These are phyloP conservation scores for Pterostichus niger DNA, from an alignment of 2,888 invertebrate species.

Conservation along the genomic window DNA sequence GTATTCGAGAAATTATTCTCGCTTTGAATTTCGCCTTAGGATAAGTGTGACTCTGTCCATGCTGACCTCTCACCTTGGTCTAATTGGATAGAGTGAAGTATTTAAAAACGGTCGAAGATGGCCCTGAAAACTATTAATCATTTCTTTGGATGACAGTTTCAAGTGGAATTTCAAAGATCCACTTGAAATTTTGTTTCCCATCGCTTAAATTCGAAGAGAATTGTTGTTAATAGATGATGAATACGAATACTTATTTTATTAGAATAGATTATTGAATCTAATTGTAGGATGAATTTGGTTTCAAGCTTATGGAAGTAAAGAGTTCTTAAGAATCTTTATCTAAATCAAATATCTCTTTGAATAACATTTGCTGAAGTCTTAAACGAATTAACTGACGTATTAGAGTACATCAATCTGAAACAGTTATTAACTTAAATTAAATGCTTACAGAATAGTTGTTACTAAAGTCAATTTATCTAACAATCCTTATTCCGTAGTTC, in stretches of 20 bases:
- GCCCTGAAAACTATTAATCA: conserved; percentile 43
- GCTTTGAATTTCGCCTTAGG: not conserved
- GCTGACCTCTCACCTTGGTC: conserved; percentile 35
- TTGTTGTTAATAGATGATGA: not conserved
- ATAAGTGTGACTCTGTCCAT: not conserved
- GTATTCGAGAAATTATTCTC: conserved; percentile 22
- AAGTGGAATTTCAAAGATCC: conserved; percentile 13
- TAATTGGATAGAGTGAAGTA: conserved; percentile 42
- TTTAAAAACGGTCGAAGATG: conserved; percentile 39
- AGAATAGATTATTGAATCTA: conserved; percentile 38
- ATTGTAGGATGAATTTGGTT: conserved; percentile 26
- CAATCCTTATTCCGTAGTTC: too few relatives aligned
- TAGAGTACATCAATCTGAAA: not conserved
- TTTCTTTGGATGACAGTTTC: conserved; percentile 12
- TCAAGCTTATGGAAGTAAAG: not conserved
- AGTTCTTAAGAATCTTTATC: conserved; percentile 17
- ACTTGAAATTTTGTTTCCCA: conserved; percentile 45
- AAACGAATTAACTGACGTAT: not conserved
- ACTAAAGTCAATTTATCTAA: too few relatives aligned
- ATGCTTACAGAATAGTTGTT: too few relatives aligned
- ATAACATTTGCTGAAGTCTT: not conserved
- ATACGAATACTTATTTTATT: conserved; percentile 4
- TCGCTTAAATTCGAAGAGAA: not conserved
- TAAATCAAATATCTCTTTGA: not conserved
- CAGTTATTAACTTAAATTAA: not conserved